Conservation (phyloP, 2,888 invertebrate genomes). For the Eupithecia insigniata region DNA sequence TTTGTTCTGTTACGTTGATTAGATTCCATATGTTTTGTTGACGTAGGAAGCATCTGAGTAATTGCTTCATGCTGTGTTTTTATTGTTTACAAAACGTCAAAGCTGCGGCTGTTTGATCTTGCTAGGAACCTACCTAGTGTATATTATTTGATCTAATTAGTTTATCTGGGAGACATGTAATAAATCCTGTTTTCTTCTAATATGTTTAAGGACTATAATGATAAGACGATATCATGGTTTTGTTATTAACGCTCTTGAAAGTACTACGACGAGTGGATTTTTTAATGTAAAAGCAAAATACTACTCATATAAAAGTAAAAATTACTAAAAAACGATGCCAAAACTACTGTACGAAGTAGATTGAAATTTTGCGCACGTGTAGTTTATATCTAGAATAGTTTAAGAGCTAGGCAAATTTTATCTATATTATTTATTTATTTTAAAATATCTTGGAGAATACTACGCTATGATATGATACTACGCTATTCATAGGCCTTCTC, state of each 20-base stretch:
- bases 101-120: not conserved
- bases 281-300: not conserved
- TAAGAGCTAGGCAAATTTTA: not conserved
- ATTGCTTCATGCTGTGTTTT: constrained; percentile 20
- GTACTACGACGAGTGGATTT: not conserved
- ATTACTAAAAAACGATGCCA: not conserved
- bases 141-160: not conserved
- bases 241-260: not conserved
- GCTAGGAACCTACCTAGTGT: not conserved
- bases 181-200: too few species aligned
- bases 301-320: not conserved
- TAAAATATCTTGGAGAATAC: too few species aligned
- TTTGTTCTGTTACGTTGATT: constrained; percentile 29
- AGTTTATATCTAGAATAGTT: not conserved
- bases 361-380: not conserved
- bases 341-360: not conserved
- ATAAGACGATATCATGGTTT: not conserved
- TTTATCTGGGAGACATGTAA: not conserved
- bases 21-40: constrained; percentile 26
- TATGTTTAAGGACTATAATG: too few species aligned
- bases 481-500: not conserved
- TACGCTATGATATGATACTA: too few species aligned
- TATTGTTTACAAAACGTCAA: constrained; percentile 14
- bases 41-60: constrained; percentile 13
- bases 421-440: too few species aligned